Base-by-base conservation (phyloP, 2,113 vertebrate genomes). In the Zeus faber region DNA sequence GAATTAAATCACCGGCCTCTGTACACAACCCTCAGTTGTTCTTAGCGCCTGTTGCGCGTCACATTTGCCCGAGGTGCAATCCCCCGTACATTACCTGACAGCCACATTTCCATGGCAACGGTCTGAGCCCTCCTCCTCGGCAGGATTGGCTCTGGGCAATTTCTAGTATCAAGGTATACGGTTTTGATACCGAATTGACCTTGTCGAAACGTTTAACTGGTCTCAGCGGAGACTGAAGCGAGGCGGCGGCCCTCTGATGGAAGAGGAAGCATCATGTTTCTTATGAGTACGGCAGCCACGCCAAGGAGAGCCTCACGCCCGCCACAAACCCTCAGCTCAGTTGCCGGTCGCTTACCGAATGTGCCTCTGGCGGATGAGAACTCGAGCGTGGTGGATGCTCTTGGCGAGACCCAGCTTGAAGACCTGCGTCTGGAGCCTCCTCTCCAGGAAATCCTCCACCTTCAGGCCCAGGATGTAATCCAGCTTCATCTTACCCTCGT, bases 401-500 rank as follows among this genome's bases (percentile, higher is more conserved):
- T 97, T 97, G 55, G 94, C 93, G 25, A 97, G 78, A 37, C 94
- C 94, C 41, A 96, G 89, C 65, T 97, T 97, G 81, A 96, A 96
- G 58, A 96, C 94, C 76, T 97, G 94, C 0, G 94, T 97, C 84
- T 97, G 94, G 58, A 96, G 87, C 61, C 94, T 91, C 35, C 94
- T 87, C 83, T 97, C 94, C 80, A 97, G 63, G 72, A 97, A 97
- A 24, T 97, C 94, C 62, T 97, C 94, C 0, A 97, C 93, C 78
- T 96, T 96, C 73, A 97, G 85, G 49, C 93, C 94, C 75, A 96
- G 80, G 73, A 97, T 94, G 77, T 96, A 95, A 92, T 96, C 94
- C 26, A 96, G 89, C 81, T 96, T 96, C 94, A 96, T 96, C 82
- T 96, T 96, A 58, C 92, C 92, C 82, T 96, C 94, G 1, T 96